Conservation (phyloP, 1,140 invertebrate species). For the Meloidogyne floridensis region DNA sequence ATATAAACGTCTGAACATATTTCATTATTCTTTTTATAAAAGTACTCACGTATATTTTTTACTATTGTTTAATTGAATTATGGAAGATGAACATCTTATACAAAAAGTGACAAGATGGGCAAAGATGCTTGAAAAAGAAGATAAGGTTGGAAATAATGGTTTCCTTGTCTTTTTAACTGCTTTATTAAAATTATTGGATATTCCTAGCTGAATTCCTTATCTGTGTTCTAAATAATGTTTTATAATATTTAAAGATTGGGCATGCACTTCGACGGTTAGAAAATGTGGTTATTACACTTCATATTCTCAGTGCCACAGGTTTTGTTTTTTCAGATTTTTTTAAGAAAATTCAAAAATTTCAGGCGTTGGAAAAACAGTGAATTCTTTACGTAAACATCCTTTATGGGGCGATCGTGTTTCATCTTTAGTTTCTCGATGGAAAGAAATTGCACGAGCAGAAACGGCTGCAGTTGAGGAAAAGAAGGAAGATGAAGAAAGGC, state of each 20-base stretch:
- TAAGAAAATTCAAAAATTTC: background rate
- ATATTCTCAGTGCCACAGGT: conserved; percentile 22
- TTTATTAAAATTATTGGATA: too few relatives aligned
- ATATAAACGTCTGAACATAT: background rate
- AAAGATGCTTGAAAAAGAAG: conserved; percentile 19
- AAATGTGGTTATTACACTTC: conserved; percentile 10
- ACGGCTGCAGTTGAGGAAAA: conserved; percentile 15
- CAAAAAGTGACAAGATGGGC: conserved; percentile 30
- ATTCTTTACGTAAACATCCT: conserved; percentile 23
- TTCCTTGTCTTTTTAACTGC: too few relatives aligned
- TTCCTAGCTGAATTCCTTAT: too few relatives aligned
- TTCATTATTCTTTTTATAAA: conserved; percentile 1
- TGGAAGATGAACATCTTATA: conserved; percentile 25
- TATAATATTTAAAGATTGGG: background rate
- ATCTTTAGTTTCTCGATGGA: conserved; percentile 17
- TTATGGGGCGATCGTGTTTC: conserved; percentile 18
- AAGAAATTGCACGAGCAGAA: conserved; percentile 20
- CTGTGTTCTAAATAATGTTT: too few relatives aligned
- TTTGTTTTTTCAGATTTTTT: background rate
- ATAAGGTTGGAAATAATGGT: conserved; percentile 5
- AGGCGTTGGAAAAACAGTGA: conserved; percentile 25
- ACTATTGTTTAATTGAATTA: background rate
- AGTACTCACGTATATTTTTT: background rate
- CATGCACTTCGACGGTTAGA: conserved; percentile 21
- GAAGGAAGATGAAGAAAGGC: background rate